Percentiles rank a stretch among this genome's conserved stretches.
Evolutionary conservation across 2,888 invertebrate genomes (phyloP).

Genomic region (Micropterix aruncella): DNA sequence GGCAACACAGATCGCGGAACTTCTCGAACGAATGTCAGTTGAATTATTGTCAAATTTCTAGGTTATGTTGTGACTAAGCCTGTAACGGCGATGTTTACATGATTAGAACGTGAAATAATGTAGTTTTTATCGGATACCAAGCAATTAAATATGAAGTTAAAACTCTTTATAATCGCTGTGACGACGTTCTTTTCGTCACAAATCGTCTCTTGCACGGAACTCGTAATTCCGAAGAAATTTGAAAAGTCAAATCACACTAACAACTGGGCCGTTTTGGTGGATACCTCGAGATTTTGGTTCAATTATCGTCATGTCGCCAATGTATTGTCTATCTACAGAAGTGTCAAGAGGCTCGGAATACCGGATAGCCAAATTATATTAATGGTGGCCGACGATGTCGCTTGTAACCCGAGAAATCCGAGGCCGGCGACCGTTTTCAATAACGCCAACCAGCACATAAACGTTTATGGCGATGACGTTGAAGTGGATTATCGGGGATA

Average conservation of each 20-base stretch:
- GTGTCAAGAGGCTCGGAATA: slow-evolving; percentile 96
- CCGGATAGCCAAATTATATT: slow-evolving; percentile 97
- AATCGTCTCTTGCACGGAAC: no score
- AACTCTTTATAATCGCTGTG: no score
- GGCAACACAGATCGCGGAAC: no score
- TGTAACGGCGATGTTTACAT: no score
- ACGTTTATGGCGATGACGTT: slow-evolving; percentile 98
- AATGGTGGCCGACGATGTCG: slow-evolving; percentile 99
- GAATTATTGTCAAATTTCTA: no score
- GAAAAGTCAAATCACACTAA: slow-evolving; percentile 75
- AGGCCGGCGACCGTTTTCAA: slow-evolving; percentile 96
- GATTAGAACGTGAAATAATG: no score
- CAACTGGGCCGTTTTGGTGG: slow-evolving; percentile 98
- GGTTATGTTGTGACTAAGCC: no score
- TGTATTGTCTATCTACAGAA: slow-evolving; percentile 93
- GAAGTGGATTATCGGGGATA: slow-evolving; percentile 97
- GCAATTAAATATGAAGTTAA: no score
- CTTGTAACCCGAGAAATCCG: slow-evolving; percentile 96
- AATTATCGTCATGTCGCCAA: slow-evolving; percentile 99
- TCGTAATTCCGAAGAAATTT: slow-evolving; percentile 33
- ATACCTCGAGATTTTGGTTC: slow-evolving; percentile 98
- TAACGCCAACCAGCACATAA: slow-evolving; percentile 94
- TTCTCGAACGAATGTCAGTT: no score
- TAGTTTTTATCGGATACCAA: no score
- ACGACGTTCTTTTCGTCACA: no score